Base-by-base conservation (phyloP, 1,140 invertebrate genomes). In the Drosophila novamexicana region DNA sequence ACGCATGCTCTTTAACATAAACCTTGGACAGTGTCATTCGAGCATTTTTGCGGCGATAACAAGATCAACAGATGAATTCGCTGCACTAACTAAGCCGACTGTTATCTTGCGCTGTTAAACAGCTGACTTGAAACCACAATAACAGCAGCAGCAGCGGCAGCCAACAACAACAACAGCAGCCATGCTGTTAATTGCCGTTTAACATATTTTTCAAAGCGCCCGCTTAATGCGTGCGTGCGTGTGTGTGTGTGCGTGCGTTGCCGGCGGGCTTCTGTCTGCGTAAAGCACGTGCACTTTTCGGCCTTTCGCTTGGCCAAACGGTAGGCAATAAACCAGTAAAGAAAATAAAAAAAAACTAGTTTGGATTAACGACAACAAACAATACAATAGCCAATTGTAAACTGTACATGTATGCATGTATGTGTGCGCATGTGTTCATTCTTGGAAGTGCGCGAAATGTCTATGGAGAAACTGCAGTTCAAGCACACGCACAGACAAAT, bases 221-320 rank as follows among this genome's bases (percentile, higher is more conserved):
- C 22, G 22, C 56, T 66, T 18, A 8, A 7, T 52, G 5, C 10
- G 5, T 16, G 32, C 2, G 2, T 18, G 18, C 18, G 22, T 4
- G n/a, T 58, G 52, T 66, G 6, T 34, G 29, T 47, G 6, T 50
- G 52, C 9, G 6, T 29, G 22, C 7, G 40, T 59, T 32, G 40
- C 29, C 32, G 37, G 42, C 44, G 47, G 36, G 69, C 53, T 69
- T 70, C 50, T 61, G n/a, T 63, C 16, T 76, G 76, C 63, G 64
- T 71, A 65, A 72, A 88, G 76, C 83, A 86, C 84, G 83, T 86
- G 83, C 79, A 74, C 75, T 86, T 63, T 54, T 64, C 39, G 54
- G 59, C 40, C 42, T 75, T 75, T 59, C 22, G 42, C 37, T 85
- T 74, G 53, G 66, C 73, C 81, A 80, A 81, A 66, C 47, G 50